Conservation (phyloP, 2,113 vertebrate genomes). For the Turdus rufiventris region DNA sequence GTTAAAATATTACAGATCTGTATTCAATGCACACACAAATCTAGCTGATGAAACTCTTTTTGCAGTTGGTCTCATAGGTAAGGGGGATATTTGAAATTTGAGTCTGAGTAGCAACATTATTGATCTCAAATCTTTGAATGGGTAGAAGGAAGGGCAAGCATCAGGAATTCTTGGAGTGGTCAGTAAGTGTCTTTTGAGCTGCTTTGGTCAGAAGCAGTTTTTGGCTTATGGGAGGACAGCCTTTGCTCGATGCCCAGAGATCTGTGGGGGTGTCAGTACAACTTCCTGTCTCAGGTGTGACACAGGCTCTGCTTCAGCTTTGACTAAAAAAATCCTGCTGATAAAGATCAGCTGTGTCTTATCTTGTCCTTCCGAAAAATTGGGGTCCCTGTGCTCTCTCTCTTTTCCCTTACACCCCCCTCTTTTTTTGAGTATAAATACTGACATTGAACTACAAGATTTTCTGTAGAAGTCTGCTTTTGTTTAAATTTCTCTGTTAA, state of each 20-base stretch:
- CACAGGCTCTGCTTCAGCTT: not conserved
- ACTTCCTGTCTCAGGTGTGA: not conserved
- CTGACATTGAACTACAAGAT: not conserved
- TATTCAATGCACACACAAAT: not conserved
- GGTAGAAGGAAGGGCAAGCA: not conserved
- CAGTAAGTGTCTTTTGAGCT: not conserved
- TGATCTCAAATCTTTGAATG: not conserved
- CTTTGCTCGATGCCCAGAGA: not conserved
- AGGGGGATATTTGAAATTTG: not conserved
- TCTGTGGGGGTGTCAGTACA: not conserved
- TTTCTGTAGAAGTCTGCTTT: not conserved
- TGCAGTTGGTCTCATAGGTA: not conserved
- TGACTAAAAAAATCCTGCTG: not conserved
- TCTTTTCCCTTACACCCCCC: fast-evolving
- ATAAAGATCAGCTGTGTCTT: not conserved
- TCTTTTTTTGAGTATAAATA: not conserved
- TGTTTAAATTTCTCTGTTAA: not conserved
- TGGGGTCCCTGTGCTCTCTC: fast-evolving
- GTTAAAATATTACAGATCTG: not conserved
- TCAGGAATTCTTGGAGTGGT: not conserved
- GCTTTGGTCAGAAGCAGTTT: not conserved
- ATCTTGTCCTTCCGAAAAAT: not conserved
- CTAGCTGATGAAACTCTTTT: not conserved
- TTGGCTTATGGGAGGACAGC: not conserved
- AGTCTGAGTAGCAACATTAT: not conserved